Evolutionary conservation across 2,113 vertebrate genomes (phyloP), one percentile per base, ranked within the genome.

Genomic region (Pleuronectes platessa): DNA sequence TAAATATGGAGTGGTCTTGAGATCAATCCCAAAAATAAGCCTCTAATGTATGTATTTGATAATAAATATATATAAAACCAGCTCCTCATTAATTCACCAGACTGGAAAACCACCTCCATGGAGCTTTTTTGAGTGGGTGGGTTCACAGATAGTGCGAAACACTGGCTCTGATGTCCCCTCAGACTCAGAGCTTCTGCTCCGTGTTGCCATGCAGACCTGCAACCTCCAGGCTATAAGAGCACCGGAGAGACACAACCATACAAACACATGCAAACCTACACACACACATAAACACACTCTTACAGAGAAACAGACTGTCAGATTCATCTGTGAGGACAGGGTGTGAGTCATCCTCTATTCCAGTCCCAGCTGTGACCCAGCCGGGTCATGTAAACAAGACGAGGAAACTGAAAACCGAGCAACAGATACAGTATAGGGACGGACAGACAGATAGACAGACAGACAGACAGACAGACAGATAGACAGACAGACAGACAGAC

Each of bases 291-390:
- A 67, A 75, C 54, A 67, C 55, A 2, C 17, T 35, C 64, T 69
- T 61, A 66, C 27, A 78, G 60, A 86, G 66, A 82, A 40, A 84
- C 55, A 77, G 79, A 79, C 78, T 71, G 82, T 78, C 23, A 40
- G 82, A 81, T 79, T 78, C 79, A 85, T 79, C 75, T 47, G 55
- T 49, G 45, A 74, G 86, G 89, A 89, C 74, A 66, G 86, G 61
- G 61, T 63, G 27, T 90, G 89, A 92, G 73, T 93, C 88, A 91
- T 74, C 67, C 62, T 78, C 91, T 93, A 92, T 92, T 92, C 70
- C 77, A 67, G 81, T 68, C 74, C 45, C 74, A 76, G 73, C 72
- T 71, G 74, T 90, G 90, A 87, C 82, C 86, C 80, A 65, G 77
- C 47, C 59, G 18, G 88, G 85, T 86, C 90, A 76, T 83, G 87